These are phyloP conservation scores for Batillaria attramentaria DNA, from an alignment of 1,140 invertebrate species.

Conservation along the genomic window DNA sequence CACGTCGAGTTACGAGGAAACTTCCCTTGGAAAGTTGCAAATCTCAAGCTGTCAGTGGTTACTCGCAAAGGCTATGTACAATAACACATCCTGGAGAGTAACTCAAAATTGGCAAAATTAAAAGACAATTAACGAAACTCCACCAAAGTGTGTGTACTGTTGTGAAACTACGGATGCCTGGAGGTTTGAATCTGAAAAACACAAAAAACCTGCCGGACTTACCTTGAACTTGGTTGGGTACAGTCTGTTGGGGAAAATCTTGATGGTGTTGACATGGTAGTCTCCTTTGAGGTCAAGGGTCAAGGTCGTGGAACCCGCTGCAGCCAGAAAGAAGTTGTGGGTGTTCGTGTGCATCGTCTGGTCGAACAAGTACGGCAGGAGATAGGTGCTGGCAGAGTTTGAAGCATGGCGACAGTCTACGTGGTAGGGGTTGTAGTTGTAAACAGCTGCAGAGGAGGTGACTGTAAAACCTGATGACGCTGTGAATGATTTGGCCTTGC, in stretches of 20 bases:
- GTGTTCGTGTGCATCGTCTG: conserved; percentile 44
- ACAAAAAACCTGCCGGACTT: too few relatives aligned
- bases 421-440: conserved; percentile 24
- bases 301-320: conserved; percentile 39
- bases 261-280: conserved; percentile 52
- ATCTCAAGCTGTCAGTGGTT: too few relatives aligned
- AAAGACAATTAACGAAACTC: too few relatives aligned
- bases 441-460: conserved; percentile 35
- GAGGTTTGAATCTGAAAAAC: too few relatives aligned
- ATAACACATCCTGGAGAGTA: too few relatives aligned
- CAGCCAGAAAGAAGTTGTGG: conserved; percentile 48
- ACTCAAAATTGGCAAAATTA: too few relatives aligned
- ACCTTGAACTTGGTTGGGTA: conserved; percentile 56
- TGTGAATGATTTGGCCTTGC: conserved; percentile 37
- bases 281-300: conserved; percentile 41
- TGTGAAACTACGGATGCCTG: too few relatives aligned
- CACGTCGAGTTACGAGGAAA: too few relatives aligned
- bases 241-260: conserved; percentile 42
- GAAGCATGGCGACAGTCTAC: conserved; percentile 18
- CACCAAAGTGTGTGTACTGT: too few relatives aligned
- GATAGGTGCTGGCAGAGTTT: conserved; percentile 38
- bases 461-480: conserved; percentile 44
- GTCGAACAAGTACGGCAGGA: conserved; percentile 57
- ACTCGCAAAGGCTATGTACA: too few relatives aligned
- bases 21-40: too few relatives aligned